These are phyloP conservation scores for Todiramphus chloris DNA, from an alignment of 2,113 vertebrate species.

Conservation along the genomic window DNA sequence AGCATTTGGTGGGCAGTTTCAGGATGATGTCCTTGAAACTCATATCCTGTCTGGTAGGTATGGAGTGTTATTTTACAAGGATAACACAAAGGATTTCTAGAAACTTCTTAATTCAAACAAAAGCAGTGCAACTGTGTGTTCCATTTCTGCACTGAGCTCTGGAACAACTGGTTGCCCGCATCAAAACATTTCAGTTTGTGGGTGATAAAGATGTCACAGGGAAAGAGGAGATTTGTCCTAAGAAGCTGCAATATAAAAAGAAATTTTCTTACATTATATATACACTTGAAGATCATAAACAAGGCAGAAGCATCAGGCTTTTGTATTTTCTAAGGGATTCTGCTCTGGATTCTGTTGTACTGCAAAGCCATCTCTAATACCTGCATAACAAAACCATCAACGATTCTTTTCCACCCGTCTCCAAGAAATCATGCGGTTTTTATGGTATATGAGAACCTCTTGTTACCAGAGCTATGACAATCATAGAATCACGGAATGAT, in stretches of 20 bases:
- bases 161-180: neutral
- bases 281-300: neutral
- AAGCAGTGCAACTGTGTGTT: accelerated
- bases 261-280: neutral
- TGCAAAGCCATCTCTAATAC: neutral
- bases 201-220: neutral
- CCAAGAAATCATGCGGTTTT: neutral
- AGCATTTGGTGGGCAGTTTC: neutral
- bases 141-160: neutral
- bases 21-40: neutral
- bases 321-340: neutral
- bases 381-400: neutral
- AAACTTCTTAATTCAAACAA: neutral
- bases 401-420: neutral
- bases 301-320: neutral
- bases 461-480: neutral
- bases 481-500: neutral
- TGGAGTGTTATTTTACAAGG: neutral
- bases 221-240: neutral
- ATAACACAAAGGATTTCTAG: neutral
- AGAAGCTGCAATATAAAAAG: neutral
- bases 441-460: neutral
- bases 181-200: neutral
- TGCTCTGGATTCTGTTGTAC: neutral
- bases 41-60: neutral